phyloP scores from a whole-genome alignment of 2,797 vertebrate genomes.

The Hozukius guyotensis region DNA sequence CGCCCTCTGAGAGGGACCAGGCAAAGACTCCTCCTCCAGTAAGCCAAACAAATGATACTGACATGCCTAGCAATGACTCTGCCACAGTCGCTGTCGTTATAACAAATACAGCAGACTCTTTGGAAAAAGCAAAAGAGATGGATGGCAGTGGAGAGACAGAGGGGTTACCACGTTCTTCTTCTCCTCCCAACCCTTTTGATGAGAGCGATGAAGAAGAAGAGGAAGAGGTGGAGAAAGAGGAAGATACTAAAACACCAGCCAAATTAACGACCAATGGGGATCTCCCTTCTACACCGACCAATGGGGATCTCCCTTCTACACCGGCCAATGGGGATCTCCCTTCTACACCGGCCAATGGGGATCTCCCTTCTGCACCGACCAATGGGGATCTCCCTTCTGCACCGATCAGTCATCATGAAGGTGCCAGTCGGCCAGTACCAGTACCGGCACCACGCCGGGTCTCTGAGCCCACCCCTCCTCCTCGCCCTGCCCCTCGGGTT shows the following conservation, averaged over 20 bases:
- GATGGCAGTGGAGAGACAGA: conserved; percentile 18
- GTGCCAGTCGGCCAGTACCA: conserved; percentile 73
- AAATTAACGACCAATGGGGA: conserved; percentile 49
- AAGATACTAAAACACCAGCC: conserved; percentile 36
- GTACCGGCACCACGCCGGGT: conserved; percentile 81
- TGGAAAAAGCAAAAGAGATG: conserved; percentile 34
- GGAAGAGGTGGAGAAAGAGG: conserved; percentile 48
- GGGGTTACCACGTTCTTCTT: conserved; percentile 31
- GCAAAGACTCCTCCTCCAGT: conserved; percentile 29
- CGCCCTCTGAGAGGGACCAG: conserved; percentile 35
- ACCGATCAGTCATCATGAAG: conserved; percentile 21
- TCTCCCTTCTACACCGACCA: conserved; percentile 24
- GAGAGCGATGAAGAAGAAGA: conserved; percentile 81
- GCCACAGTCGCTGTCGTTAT: background rate
- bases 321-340: conserved; percentile 53
- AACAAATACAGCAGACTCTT: conserved; percentile 19
- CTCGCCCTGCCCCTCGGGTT: conserved; percentile 72
- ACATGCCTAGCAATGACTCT: conserved; percentile 2
- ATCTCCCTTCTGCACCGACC: too few species aligned
- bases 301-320: too few species aligned
- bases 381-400: too few species aligned
- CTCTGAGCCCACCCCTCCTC: conserved; percentile 66
- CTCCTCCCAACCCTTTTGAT: conserved; percentile 85
- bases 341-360: background rate
- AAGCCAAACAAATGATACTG: background rate